Evolutionary conservation across 2,113 vertebrate species (phyloP), one percentile per base, ranked within the genome.

Genomic region (Indicator maculatus): DNA sequence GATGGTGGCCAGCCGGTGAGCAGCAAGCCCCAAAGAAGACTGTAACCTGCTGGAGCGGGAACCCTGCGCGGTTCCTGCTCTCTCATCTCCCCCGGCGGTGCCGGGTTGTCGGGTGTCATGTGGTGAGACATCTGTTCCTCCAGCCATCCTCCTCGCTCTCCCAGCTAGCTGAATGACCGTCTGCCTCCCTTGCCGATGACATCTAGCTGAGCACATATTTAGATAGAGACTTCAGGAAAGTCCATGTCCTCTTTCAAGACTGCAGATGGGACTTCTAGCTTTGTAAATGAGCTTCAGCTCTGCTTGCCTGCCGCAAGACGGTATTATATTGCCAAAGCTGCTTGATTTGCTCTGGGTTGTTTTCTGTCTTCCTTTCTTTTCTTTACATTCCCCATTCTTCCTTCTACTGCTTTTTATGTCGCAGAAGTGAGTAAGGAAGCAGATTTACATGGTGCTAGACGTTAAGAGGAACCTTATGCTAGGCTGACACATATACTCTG

Each of bases 31-130:
- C 84, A 72, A n/a, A 79, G 39, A 67, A 56, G 10, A 53, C 16
- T 55, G 31, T 23, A 74, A 3, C 36, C 44, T 63, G 36, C 41
- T 70, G 18, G 55, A 71, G 20, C 0, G 4, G 55, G 73, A 92
- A 47, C 20, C 8, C 38, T 0, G 3, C 4, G 1, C 0, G 6
- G 12, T 71, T 90, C 59, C 0, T 0, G 14, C 11, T 61, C 38
- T 89, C 72, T 83, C 27, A 45, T 64, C 58, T 55, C 7, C 16
- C 31, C 24, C 0, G 0, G 58, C 0, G 2, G n/a, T 84, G 82
- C 44, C 1, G 18, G 58, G 20, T 30, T 96, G 63, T 69, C 1
- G 2, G 47, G 38, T 4, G 2, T 83, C 66, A 75, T 1, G 2
- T 69, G 66, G 47, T 0, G 27, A 91, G 59, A 93, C 47, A 74